phyloP scores from a whole-genome alignment of 2,797 vertebrate species.

The Etheostoma nigrum region DNA sequence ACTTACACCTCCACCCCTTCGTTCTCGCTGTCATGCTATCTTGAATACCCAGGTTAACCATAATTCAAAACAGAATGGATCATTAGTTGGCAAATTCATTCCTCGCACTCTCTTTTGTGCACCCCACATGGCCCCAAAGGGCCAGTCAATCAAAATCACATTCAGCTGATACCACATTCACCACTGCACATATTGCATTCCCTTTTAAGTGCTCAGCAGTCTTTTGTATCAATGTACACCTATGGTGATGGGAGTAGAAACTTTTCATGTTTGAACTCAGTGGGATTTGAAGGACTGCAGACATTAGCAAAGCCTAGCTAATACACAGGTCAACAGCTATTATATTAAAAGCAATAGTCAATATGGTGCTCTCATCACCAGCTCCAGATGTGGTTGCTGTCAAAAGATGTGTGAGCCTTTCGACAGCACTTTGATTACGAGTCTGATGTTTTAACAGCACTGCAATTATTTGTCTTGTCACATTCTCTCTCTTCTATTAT shows the following conservation, averaged over 20 bases:
- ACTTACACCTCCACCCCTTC: conserved; percentile 45
- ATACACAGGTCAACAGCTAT: conserved; percentile 77
- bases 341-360: conserved; percentile 78
- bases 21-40: conserved; percentile 52
- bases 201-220: conserved; percentile 62
- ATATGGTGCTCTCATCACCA: conserved; percentile 53
- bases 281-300: conserved; percentile 72
- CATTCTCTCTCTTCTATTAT: conserved; percentile 22
- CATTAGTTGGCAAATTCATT: conserved; percentile 76
- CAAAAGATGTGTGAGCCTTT: conserved; percentile 34
- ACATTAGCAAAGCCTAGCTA: conserved; percentile 72
- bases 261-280: conserved; percentile 66
- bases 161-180: conserved; percentile 62
- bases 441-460: conserved; percentile 51
- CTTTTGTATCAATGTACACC: conserved; percentile 60
- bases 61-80: conserved; percentile 76
- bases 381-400: conserved; percentile 46
- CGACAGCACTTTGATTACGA: conserved; percentile 29
- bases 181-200: conserved; percentile 59
- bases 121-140: conserved; percentile 56
- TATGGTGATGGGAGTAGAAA: conserved; percentile 59
- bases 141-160: conserved; percentile 74
- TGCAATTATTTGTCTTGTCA: conserved; percentile 36
- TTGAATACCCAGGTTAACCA: conserved; percentile 69
- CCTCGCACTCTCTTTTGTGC: conserved; percentile 69